A percentile compares a stretch with the other conserved stretches of the same genome.
phyloP scores from a whole-genome alignment of 1,140 invertebrate genomes.

The Formica exsecta region DNA sequence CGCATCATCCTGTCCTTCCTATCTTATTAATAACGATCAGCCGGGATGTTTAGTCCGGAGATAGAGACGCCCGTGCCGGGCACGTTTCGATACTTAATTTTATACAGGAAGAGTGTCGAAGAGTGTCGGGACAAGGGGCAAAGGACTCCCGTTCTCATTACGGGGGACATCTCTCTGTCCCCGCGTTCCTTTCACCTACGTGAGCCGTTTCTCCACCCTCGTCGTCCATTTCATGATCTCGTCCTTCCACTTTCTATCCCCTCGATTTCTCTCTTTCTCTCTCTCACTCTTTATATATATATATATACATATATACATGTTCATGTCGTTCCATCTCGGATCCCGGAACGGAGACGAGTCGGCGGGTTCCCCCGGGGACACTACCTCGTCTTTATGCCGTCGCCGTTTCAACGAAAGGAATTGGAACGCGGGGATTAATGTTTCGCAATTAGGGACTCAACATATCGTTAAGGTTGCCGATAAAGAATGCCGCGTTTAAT shows the following conservation, averaged over 20 bases:
- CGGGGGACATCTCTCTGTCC: conserved; percentile 43
- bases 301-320: neutral
- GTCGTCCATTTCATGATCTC: conserved; percentile 26
- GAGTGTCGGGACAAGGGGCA: conserved; percentile 9
- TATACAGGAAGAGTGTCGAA: conserved; percentile 63
- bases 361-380: conserved; percentile 48
- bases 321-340: conserved; percentile 35
- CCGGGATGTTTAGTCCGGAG: conserved; percentile 65
- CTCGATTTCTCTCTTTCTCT: neutral
- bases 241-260: conserved; percentile 11
- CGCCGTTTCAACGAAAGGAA: conserved; percentile 58
- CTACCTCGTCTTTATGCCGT: conserved; percentile 35
- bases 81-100: conserved; percentile 74
- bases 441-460: conserved; percentile 70
- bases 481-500: conserved; percentile 36
- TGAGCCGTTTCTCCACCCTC: conserved; percentile 42
- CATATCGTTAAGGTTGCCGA: conserved; percentile 24
- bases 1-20: conserved; percentile 28
- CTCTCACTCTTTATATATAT: neutral
- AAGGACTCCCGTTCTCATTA: conserved; percentile 26
- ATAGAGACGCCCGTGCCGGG: conserved; percentile 57
- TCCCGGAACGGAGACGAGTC: conserved; percentile 3
- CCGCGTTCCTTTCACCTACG: conserved; percentile 37
- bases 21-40: conserved; percentile 74
- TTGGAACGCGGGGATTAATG: conserved; percentile 71